Evolutionary conservation across 1,140 invertebrate genomes (phyloP), one percentile per base, ranked within the genome.

Genomic region (Brachionus angularis): DNA sequence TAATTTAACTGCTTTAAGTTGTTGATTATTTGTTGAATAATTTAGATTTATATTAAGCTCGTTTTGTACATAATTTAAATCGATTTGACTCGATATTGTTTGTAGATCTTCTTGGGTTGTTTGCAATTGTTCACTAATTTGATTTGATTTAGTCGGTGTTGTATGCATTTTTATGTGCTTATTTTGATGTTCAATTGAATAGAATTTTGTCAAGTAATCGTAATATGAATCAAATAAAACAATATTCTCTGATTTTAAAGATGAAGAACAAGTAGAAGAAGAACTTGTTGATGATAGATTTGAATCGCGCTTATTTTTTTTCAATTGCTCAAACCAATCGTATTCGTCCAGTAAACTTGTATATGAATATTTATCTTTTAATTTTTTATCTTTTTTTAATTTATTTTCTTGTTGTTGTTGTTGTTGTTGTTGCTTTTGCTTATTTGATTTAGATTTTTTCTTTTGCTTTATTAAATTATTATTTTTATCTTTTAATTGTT

Each of bases 261-360:
- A 23, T 5, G 34, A 39, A 2, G 31, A 21, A n/a, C n/a, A n/a
- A n/a, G n/a, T n/a, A n/a, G n/a, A n/a, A n/a, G n/a, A n/a, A n/a
- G n/a, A n/a, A n/a, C n/a, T n/a, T n/a, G n/a, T n/a, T n/a, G n/a
- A n/a, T n/a, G n/a, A n/a, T n/a, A 8, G 33, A 29, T 12, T 58
- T 34, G 27, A 58, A 23, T 3, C 16, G 18, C 5, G 21, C 33
- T 58, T 23, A 10, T 5, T 50, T 5, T 1, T 36, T 12, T 55
- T n/a, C n/a, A 21, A n/a, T 50, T 50, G 47, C n/a, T 21, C 1
- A 36, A 58, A 58, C 53, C 53, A 58, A 23, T 58, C 53, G 25
- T 36, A 39, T 58, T 58, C 33, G 23, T 58, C 53, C 8, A 42
- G 14, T 42, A 42, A n/a, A n/a, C n/a, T n/a, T n/a, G n/a, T n/a